Conservation (phyloP, 2,888 invertebrate species). For the Stratiomys singularior region DNA sequence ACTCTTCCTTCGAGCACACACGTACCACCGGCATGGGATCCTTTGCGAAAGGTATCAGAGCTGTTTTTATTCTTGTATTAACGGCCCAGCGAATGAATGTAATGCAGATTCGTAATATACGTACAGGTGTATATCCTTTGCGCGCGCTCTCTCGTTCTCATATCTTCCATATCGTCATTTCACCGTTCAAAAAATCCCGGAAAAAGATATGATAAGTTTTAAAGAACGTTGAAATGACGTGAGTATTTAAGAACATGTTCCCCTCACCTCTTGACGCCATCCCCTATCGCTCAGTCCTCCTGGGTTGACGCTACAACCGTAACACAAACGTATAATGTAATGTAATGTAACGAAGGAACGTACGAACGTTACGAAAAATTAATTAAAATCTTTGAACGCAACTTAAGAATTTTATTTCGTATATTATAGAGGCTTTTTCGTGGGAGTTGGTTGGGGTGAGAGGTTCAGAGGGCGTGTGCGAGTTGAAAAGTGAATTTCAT, state of each 20-base stretch:
- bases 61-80: conserved; percentile 20
- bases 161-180: not conserved
- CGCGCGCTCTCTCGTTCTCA: too few species aligned
- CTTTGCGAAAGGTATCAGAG: not conserved
- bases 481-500: not conserved
- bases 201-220: conserved; percentile 16
- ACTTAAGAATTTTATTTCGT: conserved; percentile 40
- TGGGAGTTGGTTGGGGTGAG: too few species aligned
- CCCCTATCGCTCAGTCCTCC: too few species aligned
- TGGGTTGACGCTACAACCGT: too few species aligned
- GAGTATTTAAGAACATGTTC: conserved; percentile 25
- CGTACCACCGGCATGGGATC: not conserved
- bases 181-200: not conserved
- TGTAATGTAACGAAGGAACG: conserved; percentile 23
- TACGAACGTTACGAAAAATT: conserved; percentile 34
- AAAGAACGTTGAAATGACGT: conserved; percentile 26
- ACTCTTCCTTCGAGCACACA: not conserved
- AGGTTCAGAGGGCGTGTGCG: not conserved
- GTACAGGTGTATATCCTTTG: not conserved
- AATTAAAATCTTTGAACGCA: conserved; percentile 42
- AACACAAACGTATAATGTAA: conserved; percentile 1
- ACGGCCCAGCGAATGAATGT: conserved; percentile 11
- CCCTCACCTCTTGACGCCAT: too few species aligned
- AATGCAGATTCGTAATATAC: conserved; percentile 31
- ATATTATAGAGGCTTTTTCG: not conserved